Evolutionary conservation across 1,140 invertebrate species (phyloP).

Genomic region (Heliconius melpomene): DNA sequence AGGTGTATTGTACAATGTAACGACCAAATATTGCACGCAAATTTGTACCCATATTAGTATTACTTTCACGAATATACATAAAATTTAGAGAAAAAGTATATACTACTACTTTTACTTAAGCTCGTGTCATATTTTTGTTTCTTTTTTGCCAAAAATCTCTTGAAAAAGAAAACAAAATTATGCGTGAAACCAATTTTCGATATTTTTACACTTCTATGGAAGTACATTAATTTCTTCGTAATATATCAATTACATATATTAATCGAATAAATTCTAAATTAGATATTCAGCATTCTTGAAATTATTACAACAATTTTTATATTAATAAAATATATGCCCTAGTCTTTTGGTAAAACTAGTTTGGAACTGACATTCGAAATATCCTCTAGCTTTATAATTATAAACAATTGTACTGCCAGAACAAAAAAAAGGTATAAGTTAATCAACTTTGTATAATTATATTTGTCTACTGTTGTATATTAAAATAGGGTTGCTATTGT

Average conservation of each 20-base stretch:
- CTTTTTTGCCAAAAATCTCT: background rate
- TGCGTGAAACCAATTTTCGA: constrained; percentile 57
- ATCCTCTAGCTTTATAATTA: background rate
- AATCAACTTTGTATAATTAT: background rate
- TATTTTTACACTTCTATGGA: constrained; percentile 52
- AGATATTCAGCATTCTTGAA: constrained; percentile 20
- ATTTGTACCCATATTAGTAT: constrained; percentile 1
- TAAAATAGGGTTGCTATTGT: constrained; percentile 8
- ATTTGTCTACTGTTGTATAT: constrained; percentile 14
- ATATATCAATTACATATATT: constrained; percentile 2
- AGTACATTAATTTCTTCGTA: background rate
- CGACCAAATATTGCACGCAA: constrained; percentile 11
- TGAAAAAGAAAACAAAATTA: constrained; percentile 13
- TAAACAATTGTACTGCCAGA: constrained; percentile 21
- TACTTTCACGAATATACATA: background rate
- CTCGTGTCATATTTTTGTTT: constrained; percentile 2
- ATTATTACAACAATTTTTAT: constrained; percentile 25
- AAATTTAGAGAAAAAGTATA: background rate
- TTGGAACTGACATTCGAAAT: background rate
- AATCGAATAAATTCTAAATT: constrained; percentile 9
- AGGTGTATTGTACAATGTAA: background rate
- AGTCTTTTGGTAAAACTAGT: constrained; percentile 22
- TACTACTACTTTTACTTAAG: background rate
- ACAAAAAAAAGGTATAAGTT: background rate
- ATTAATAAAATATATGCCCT: constrained; percentile 15